These are phyloP conservation scores for Phocoena sinus DNA, from an alignment of 2,113 vertebrate species.

Conservation along the genomic window DNA sequence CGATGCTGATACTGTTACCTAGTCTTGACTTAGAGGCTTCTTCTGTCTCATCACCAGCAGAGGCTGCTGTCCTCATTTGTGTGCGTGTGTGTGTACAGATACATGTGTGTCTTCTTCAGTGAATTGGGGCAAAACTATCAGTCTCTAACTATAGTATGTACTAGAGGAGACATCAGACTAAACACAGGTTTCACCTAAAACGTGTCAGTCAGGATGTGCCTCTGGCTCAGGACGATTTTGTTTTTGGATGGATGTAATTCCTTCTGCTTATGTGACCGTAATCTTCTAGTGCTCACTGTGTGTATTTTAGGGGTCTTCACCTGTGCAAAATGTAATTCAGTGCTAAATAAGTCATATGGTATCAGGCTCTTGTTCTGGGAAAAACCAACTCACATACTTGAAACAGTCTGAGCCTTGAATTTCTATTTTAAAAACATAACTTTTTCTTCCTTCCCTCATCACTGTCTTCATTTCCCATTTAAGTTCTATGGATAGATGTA, in stretches of 20 bases:
- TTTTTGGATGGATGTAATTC: neutral
- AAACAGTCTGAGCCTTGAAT: neutral
- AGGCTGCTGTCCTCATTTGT: neutral
- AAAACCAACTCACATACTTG: neutral
- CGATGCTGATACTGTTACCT: fast-evolving
- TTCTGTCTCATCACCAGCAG: neutral
- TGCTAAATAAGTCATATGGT: neutral
- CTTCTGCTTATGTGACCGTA: neutral
- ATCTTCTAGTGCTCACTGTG: neutral
- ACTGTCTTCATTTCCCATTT: neutral
- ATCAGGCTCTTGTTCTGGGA: neutral
- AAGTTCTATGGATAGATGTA: neutral
- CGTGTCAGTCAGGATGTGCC: fast-evolving
- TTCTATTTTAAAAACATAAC: neutral
- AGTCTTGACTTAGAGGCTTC: neutral
- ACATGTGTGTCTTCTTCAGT: neutral
- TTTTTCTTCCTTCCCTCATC: neutral
- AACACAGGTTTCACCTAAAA: neutral
- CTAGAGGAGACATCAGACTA: neutral
- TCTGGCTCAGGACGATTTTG: neutral
- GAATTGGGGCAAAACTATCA: too few relatives aligned
- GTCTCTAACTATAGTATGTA: neutral
- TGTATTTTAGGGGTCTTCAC: neutral
- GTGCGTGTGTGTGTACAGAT: neutral
- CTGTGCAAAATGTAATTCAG: neutral